These are phyloP conservation scores for Sciurus vulgaris DNA, from an alignment of 2,797 vertebrate species.

Conservation along the genomic window DNA sequence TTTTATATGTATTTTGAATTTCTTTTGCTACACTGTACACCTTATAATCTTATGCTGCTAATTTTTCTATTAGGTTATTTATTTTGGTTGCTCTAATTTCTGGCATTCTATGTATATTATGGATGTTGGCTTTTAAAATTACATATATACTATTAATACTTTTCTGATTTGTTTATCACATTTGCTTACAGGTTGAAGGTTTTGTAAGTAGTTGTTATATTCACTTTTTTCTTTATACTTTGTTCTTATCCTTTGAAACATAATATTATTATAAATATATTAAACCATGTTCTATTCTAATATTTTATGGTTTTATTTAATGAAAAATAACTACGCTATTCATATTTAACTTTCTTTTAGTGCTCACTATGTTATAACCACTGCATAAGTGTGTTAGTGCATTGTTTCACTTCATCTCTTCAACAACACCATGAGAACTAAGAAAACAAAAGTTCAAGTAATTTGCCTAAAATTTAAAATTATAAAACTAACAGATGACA, in stretches of 20 bases:
- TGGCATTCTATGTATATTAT: background rate
- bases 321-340: background rate
- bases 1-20: background rate
- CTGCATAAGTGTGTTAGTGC: background rate
- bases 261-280: conserved; percentile 20
- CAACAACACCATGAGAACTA: background rate
- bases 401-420: background rate
- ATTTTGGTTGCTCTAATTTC: conserved; percentile 13
- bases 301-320: background rate
- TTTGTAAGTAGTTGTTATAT: background rate
- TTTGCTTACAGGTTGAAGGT: background rate
- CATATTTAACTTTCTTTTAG: background rate
- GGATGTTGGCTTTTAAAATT: background rate
- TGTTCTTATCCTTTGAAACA: conserved; percentile 24
- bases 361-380: background rate
- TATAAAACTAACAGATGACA: background rate
- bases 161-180: conserved; percentile 52
- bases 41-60: background rate
- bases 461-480: conserved; percentile 1
- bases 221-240: conserved; percentile 6
- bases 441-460: background rate
- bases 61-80: conserved; percentile 9
- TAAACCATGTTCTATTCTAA: background rate
- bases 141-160: background rate
- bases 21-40: conserved; percentile 8